These are phyloP conservation scores for Macrotis lagotis DNA, from an alignment of 2,113 vertebrate species.

Conservation along the genomic window DNA sequence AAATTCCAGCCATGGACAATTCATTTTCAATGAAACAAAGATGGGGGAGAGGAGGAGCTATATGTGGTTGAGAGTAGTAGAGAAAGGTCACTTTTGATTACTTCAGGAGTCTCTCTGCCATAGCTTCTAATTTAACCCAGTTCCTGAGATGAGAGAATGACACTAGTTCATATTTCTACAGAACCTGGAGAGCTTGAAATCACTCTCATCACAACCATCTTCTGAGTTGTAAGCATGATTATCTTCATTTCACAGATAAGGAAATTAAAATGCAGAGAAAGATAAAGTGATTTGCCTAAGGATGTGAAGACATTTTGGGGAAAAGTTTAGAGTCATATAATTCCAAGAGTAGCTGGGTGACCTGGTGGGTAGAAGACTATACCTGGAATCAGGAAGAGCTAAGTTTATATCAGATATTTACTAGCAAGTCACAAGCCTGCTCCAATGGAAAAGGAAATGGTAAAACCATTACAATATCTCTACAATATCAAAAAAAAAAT, in stretches of 20 bases:
- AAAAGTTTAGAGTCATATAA: neutral
- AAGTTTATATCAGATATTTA: too few species aligned
- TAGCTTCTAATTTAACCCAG: neutral
- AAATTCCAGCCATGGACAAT: neutral
- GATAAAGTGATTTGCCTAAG: neutral
- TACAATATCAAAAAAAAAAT: too few species aligned
- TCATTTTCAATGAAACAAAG: neutral
- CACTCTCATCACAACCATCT: neutral
- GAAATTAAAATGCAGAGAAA: neutral
- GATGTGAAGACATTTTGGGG: neutral
- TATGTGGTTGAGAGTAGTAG: neutral
- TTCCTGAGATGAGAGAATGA: neutral
- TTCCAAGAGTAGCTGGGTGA: neutral
- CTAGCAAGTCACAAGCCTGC: neutral
- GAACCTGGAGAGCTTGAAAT: neutral
- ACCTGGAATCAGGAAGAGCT: neutral
- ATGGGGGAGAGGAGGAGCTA: too few species aligned
- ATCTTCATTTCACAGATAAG: neutral
- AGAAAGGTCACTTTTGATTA: neutral
- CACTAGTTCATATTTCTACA: neutral
- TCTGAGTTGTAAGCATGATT: neutral
- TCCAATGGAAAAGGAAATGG: neutral
- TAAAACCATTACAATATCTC: neutral
- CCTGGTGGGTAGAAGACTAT: accelerated
- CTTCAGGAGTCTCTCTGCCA: neutral